Evolutionary conservation across 1,140 invertebrate genomes (phyloP).

Genomic region (Drosophila aff.): DNA sequence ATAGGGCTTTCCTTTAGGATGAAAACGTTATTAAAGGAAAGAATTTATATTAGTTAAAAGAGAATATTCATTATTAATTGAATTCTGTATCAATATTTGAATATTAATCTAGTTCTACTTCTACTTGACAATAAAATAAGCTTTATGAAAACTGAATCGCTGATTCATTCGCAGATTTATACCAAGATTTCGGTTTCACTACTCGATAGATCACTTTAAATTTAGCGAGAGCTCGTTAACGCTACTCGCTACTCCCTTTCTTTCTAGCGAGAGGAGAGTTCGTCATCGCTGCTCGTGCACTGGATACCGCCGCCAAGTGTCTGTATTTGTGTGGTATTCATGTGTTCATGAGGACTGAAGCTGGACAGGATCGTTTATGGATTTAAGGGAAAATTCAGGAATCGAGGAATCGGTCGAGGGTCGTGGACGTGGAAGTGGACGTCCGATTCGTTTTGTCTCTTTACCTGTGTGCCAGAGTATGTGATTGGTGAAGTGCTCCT

Average conservation of each 20-base stretch:
- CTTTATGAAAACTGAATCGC: neutral
- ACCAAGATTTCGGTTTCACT: neutral
- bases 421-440: too few species aligned
- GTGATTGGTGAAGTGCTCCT: conserved; percentile 94
- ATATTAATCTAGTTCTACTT: neutral
- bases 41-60: too few species aligned
- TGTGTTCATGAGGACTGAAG: conserved; percentile 25
- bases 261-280: conserved; percentile 31
- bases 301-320: conserved; percentile 40
- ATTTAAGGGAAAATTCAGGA: neutral
- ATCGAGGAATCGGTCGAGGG: conserved; percentile 1
- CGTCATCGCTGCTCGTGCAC: conserved; percentile 67
- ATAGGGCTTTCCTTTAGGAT: neutral
- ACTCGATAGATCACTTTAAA: neutral
- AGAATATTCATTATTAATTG: neutral
- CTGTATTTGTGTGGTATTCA: conserved; percentile 16
- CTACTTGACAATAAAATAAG: neutral
- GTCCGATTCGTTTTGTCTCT: conserved; percentile 70
- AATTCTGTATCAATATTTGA: neutral
- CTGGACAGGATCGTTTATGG: conserved; percentile 13
- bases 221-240: neutral
- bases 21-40: neutral
- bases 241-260: neutral
- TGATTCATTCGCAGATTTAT: neutral
- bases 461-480: conserved; percentile 92